Percentiles rank a stretch among this genome's conserved stretches.
Conservation (phyloP, 1,140 invertebrate species). For the Epicauta chinensis region DNA sequence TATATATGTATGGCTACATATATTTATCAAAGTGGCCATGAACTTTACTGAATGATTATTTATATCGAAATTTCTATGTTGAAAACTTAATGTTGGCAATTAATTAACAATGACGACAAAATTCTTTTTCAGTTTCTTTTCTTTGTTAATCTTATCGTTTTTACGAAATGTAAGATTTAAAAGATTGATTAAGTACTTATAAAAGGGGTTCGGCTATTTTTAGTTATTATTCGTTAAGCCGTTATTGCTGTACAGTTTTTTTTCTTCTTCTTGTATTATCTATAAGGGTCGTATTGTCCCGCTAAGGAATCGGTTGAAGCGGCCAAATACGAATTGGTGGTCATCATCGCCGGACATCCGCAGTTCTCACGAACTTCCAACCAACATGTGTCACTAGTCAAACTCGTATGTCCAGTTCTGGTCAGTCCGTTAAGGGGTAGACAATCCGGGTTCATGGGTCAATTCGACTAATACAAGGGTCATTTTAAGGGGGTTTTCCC, state of each 20-base stretch:
- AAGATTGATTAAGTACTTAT: too few relatives aligned
- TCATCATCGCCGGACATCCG: conserved; percentile 25
- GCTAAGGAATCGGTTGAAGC: too few relatives aligned
- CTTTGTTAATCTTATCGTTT: too few relatives aligned
- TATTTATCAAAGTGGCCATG: background rate
- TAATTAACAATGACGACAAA: conserved; percentile 2
- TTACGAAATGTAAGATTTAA: too few relatives aligned
- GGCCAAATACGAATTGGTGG: conserved; percentile 10
- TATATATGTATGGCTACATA: too few relatives aligned
- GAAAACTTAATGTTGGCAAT: conserved; percentile 4
- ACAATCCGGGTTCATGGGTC: conserved; percentile 27
- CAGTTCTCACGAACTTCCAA: conserved; percentile 31
- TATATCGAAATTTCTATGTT: conserved; percentile 1
- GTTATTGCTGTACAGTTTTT: too few relatives aligned
- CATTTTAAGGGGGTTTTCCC: conserved; percentile 30
- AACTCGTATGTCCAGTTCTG: conserved; percentile 35
- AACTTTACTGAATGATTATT: conserved; percentile 12
- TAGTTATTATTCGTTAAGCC: too few relatives aligned
- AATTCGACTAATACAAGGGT: conserved; percentile 30
- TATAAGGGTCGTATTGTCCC: too few relatives aligned
- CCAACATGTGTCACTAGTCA: conserved; percentile 29
- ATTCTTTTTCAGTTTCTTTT: background rate
- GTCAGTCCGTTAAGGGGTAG: conserved; percentile 32
- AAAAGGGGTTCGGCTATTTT: too few relatives aligned
- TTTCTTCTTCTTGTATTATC: too few relatives aligned